Conservation (phyloP, 2,113 vertebrate species). For the Strix aluco region DNA sequence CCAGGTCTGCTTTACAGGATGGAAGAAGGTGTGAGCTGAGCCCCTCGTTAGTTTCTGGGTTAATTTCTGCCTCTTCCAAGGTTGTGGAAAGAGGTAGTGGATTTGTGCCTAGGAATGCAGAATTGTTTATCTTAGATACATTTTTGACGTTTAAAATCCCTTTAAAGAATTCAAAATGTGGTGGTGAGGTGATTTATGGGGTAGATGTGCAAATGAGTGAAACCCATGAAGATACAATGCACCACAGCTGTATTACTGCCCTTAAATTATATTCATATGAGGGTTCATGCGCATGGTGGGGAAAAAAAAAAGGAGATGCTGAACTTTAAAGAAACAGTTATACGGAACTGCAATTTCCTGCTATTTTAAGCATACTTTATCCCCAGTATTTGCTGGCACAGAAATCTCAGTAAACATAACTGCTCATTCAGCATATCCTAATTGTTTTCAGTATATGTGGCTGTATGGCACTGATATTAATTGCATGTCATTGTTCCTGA, state of each 20-base stretch:
- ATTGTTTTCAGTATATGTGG: background rate
- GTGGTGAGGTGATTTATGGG: background rate
- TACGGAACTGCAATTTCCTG: background rate
- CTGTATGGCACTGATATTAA: background rate
- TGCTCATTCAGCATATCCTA: background rate
- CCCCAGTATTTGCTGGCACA: background rate
- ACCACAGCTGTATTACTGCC: background rate
- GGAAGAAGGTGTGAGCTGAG: background rate
- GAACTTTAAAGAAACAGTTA: background rate
- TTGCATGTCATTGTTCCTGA: background rate
- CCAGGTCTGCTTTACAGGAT: too few relatives aligned
- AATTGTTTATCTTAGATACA: background rate
- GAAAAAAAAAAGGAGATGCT: background rate
- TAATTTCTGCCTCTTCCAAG: background rate
- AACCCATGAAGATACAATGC: background rate
- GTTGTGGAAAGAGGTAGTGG: background rate
- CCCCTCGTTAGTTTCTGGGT: background rate
- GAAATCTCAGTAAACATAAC: background rate
- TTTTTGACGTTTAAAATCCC: background rate
- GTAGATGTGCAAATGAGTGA: background rate
- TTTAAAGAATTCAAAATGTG: background rate
- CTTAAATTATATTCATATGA: too few relatives aligned
- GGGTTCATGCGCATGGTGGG: fast-evolving
- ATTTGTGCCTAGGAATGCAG: background rate
- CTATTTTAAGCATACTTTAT: background rate